Percentiles rank a stretch among this genome's conserved stretches.
These are phyloP conservation scores for Megatriorchis doriae DNA, from an alignment of 2,113 vertebrate genomes.

Conservation along the genomic window DNA sequence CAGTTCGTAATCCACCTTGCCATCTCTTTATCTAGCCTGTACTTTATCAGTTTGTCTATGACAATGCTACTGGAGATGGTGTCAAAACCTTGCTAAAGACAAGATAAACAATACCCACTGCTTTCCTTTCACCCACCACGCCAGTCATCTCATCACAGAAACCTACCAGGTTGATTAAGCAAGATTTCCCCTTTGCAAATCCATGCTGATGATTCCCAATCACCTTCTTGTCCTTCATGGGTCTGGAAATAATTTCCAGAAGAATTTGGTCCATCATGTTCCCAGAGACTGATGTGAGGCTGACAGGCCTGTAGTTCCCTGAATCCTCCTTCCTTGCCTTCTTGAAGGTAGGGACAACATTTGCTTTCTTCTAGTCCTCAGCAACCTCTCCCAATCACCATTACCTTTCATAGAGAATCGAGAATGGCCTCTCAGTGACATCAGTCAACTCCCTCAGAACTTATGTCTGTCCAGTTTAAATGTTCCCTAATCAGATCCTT, in stretches of 20 bases:
- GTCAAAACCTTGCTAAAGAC: neutral
- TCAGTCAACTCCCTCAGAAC: neutral
- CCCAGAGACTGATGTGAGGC: neutral
- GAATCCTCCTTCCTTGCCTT: neutral
- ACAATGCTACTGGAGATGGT: fast-evolving
- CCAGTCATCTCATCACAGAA: neutral
- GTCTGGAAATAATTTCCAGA: neutral
- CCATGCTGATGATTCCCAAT: neutral
- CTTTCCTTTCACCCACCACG: neutral
- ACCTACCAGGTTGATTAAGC: neutral
- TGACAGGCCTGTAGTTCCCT: neutral
- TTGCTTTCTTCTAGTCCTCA: neutral
- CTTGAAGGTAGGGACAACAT: neutral
- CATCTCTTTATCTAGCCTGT: neutral
- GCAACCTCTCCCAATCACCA: neutral
- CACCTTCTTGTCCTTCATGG: neutral
- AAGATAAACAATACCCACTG: neutral
- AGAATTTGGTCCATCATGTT: neutral
- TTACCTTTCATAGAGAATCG: neutral
- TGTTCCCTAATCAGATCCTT: neutral
- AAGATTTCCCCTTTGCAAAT: neutral
- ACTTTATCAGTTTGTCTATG: neutral
- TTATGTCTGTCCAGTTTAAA: neutral
- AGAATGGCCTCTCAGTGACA: neutral
- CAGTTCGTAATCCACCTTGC: neutral